These are phyloP conservation scores for Hucho hucho DNA, from an alignment of 2,113 vertebrate genomes.

Conservation along the genomic window DNA sequence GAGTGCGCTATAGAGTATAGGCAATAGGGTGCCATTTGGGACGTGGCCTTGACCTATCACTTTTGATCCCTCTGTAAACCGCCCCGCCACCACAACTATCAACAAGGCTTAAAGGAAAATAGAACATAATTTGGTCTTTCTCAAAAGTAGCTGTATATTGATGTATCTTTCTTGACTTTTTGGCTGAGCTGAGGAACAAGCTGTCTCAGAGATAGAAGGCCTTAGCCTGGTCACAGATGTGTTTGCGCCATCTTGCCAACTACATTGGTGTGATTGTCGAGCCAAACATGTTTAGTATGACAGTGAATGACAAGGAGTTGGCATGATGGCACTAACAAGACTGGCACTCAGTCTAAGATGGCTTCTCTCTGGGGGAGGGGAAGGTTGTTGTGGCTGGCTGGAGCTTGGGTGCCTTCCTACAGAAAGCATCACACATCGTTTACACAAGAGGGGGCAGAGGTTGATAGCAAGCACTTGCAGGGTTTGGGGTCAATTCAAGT, in stretches of 20 bases:
- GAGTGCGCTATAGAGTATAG: too few species aligned
- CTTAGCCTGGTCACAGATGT: too few species aligned
- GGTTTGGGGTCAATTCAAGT: too few species aligned
- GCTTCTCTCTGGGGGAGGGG: neutral
- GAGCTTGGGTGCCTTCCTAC: neutral
- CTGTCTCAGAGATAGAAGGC: constrained; percentile 44
- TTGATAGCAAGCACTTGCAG: neutral
- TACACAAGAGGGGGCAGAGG: neutral
- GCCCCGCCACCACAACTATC: constrained; percentile 53
- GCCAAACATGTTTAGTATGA: too few species aligned
- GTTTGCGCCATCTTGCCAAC: too few species aligned
- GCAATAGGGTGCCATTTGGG: too few species aligned
- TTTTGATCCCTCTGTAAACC: neutral
- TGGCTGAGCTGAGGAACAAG: constrained; percentile 65
- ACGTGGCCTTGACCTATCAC: neutral
- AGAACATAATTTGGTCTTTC: constrained; percentile 74
- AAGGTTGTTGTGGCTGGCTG: neutral
- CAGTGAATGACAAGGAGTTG: too few species aligned
- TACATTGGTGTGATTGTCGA: too few species aligned
- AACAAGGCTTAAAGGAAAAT: constrained; percentile 54
- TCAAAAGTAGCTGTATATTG: constrained; percentile 77
- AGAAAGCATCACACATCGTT: neutral
- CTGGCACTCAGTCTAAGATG: too few species aligned
- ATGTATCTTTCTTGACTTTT: constrained; percentile 43
- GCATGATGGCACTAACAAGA: too few species aligned